Base-by-base conservation (phyloP, 2,797 vertebrate genomes). In the Potorous gilbertii region DNA sequence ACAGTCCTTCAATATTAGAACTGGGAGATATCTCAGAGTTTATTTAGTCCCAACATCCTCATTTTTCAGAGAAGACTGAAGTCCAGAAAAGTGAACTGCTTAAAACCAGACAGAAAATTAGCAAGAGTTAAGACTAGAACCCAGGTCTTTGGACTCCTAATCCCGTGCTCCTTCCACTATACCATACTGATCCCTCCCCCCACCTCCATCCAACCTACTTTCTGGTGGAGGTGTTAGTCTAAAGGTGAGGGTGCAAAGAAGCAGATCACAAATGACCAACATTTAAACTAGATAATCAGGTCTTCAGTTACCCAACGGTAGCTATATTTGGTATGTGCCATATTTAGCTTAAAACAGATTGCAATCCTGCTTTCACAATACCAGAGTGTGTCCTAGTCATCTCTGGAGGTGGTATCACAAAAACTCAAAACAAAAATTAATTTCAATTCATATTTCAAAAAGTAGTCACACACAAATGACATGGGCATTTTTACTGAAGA, bases 331-430 rank as follows among this genome's bases (percentile, higher is more conserved):
- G 9, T 21, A 46, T 87, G 40, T 87, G 24, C 40, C 74, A 87
- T 50, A 87, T 87, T 87, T 87, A 50, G 24, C 50, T 87, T 50
- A 27, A 46, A 87, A 87, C 74, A 87, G 74, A 87, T 87, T 87
- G 93, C 90, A 94, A 13, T 29, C 91, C 29, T 66, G 91, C 27
- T 97, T 96, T 97, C 94, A 91, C 91, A 95, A 93, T 21, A 92
- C 90, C 40, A 62, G 94, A 91, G 90, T 54, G 81, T 92, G 96
- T 94, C 56, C 90, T 55, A 56, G 55, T 95, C 94, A 92, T 55
- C 74, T 94, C 91, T 96, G 94, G 93, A 74, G 93, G 40, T 57
- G 91, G 94, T 95, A 93, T 54, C 90, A 87, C 40, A 97, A 96
- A 97, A 93, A 90, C 94, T 93, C 92, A 92, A 97, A 93, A 66